A percentile compares a stretch with the other conserved stretches of the same genome.
Evolutionary conservation across 2,797 vertebrate genomes (phyloP).

Genomic region (Sebastes trivittatus): DNA sequence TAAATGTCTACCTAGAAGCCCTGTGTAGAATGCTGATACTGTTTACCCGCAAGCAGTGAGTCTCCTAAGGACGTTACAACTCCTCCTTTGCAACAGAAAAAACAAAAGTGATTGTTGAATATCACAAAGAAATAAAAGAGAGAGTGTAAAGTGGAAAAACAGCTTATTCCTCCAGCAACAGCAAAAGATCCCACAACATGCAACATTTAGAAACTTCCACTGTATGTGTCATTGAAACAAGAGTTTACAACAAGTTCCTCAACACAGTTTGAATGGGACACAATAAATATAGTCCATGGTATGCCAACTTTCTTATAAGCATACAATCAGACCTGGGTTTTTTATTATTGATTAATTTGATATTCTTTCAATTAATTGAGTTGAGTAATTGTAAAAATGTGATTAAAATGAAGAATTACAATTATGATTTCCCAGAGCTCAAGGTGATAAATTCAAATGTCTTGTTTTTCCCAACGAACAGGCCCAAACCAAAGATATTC

Average conservation of each 20-base stretch:
- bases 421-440: not conserved
- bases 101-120: constrained; percentile 14
- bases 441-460: not conserved
- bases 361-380: not conserved
- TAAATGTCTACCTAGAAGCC: constrained; percentile 32
- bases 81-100: constrained; percentile 2
- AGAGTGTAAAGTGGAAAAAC: not conserved
- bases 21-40: constrained; percentile 34
- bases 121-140: not conserved
- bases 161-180: not conserved
- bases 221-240: not conserved
- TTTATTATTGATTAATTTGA: not conserved
- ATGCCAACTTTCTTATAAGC: not conserved
- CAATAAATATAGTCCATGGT: not conserved
- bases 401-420: not conserved
- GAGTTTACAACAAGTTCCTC: not conserved
- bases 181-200: not conserved
- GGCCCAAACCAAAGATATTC: not conserved
- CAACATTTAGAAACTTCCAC: not conserved
- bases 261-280: not conserved
- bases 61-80: constrained; percentile 1
- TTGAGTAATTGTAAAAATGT: not conserved
- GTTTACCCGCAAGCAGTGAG: constrained; percentile 44
- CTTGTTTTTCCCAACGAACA: not conserved
- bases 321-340: not conserved